Percentiles rank a stretch among this genome's conserved stretches.
Evolutionary conservation across 2,888 invertebrate genomes (phyloP).

Genomic region (Onchidella celtica): DNA sequence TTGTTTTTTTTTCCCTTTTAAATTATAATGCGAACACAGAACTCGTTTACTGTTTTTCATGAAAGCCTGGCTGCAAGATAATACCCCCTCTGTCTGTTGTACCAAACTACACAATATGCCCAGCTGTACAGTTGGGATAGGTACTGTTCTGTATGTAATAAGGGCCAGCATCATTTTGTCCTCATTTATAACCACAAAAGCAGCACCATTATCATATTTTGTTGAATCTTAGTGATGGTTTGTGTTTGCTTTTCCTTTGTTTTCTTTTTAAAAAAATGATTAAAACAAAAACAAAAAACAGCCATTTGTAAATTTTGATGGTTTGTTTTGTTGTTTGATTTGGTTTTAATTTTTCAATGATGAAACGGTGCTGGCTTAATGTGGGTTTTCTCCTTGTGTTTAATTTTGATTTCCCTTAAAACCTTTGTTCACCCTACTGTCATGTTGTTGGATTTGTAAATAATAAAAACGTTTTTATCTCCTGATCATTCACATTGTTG

Average conservation of each 20-base stretch:
- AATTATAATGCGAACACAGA: constrained; percentile 11
- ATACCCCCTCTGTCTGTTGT: constrained; percentile 5
- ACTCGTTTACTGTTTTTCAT: constrained; percentile 6
- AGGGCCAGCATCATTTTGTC: constrained; percentile 26
- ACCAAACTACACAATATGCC: too few relatives aligned
- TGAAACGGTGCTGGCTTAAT: constrained; percentile 17
- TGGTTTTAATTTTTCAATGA: too few relatives aligned
- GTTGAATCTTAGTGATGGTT: neutral
- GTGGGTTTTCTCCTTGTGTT: neutral
- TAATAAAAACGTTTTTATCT: constrained; percentile 50
- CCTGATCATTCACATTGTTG: too few relatives aligned
- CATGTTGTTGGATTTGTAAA: constrained; percentile 50
- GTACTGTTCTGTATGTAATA: neutral
- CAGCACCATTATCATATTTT: neutral
- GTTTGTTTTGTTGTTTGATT: too few relatives aligned
- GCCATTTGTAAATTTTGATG: too few relatives aligned
- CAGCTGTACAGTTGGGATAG: neutral
- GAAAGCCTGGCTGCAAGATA: constrained; percentile 20
- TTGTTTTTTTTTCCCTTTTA: neutral
- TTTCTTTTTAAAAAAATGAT: neutral
- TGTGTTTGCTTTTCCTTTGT: neutral
- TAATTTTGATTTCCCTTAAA: constrained; percentile 23
- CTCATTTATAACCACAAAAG: neutral
- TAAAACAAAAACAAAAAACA: too few relatives aligned
- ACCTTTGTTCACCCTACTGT: constrained; percentile 43